Base-by-base conservation (phyloP, 2,888 invertebrate species). In the Conistra vaccinii region DNA sequence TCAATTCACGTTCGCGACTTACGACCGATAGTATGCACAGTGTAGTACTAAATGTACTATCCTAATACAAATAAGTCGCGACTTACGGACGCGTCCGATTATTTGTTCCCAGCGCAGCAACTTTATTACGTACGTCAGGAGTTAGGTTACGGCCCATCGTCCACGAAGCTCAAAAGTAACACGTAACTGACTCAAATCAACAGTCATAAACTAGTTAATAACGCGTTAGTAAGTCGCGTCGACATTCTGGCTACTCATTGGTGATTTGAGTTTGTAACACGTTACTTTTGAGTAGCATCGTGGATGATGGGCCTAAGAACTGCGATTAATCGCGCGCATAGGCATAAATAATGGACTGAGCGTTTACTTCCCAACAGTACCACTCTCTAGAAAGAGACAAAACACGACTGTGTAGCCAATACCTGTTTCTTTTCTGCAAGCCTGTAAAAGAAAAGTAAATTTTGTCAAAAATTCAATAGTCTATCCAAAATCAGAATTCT, bases 301-400 rank as follows among this genome's bases (percentile, higher is more conserved):
- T 65, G 20, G 29, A 65, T 23, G 12, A 48, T 14, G 14, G 14
- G 14, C 45, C 10, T 35, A 17, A 26, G 57, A 68, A 61, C 32
- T 55, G 62, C 60, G 53, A 72, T 69, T 48, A 72, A 62, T 60
- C 42, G 66, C 61, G 75, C 51, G 70, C n/a, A 26, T n/a, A 55
- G n/a, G 14, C n/a, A 26, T 5, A n/a, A 1, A n/a, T 14, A 55
- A 55, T 26, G 7, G 57, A 26, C 3, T 26, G 57, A 55, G 26
- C 55, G 55, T 14, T n/a, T 14, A 14, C 26, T 7, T 26, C 14
- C 26, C 14, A 26, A 55, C n/a, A 55, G 6, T 55, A 55, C 26
- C 55, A 55, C 14, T 55, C 3, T 55, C n/a, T 55, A 26, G 14
- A 55, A 55, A 17, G 26, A 39, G 17, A 10, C 39, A 26, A 42